Evolutionary conservation across 2,888 invertebrate species (phyloP).

Genomic region (Mythimna albipuncta): DNA sequence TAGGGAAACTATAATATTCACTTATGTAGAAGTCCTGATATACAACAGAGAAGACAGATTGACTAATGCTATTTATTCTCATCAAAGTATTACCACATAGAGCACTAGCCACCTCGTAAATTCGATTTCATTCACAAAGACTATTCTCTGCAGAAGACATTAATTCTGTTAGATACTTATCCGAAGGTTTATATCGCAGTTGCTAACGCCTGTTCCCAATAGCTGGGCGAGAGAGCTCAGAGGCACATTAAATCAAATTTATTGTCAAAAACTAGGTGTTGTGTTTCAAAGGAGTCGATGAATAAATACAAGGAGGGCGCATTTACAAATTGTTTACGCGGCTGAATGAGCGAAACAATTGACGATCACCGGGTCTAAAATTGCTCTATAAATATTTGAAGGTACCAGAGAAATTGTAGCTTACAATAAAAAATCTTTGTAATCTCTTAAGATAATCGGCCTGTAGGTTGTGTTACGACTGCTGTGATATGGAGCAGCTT

Average conservation of each 20-base stretch:
- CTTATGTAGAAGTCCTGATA: background rate
- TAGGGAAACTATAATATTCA: background rate
- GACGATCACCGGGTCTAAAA: background rate
- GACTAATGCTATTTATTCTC: background rate
- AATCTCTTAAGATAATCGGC: no score
- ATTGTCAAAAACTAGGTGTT: constrained; percentile 37
- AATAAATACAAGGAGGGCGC: constrained; percentile 26
- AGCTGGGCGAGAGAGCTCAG: constrained; percentile 16
- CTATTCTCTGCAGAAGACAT: constrained; percentile 34
- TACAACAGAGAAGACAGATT: background rate
- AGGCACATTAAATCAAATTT: constrained; percentile 41
- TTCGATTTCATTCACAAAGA: constrained; percentile 36
- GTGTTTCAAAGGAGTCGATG: constrained; percentile 24
- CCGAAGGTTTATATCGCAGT: constrained; percentile 37
- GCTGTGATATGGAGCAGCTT: no score
- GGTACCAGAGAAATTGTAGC: constrained; percentile 17
- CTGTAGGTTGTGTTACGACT: no score
- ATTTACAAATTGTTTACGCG: constrained; percentile 6
- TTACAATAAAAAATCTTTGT: background rate
- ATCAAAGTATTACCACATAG: constrained; percentile 25
- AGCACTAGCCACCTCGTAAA: constrained; percentile 27
- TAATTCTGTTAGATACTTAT: constrained; percentile 30
- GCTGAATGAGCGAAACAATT: constrained; percentile 28
- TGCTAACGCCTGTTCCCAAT: constrained; percentile 36
- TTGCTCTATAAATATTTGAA: constrained; percentile 3